Evolutionary conservation across 1,140 invertebrate genomes (phyloP).

Genomic region (Protaetia brevitarsis): DNA sequence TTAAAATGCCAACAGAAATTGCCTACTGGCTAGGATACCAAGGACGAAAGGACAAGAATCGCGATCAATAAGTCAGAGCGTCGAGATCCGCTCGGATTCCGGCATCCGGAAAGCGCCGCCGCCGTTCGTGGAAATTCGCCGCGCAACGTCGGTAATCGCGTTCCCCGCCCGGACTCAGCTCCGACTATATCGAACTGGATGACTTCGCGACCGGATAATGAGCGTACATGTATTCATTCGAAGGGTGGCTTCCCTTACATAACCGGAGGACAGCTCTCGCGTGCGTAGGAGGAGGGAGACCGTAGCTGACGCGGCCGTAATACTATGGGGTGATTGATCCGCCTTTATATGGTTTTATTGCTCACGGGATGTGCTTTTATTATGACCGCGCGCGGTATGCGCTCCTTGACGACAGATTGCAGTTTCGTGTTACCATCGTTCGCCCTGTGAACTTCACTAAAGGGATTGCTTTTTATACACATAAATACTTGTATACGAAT

Average conservation of each 20-base stretch:
- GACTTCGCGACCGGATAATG: slow-evolving; percentile 41
- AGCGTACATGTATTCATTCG: slow-evolving; percentile 42
- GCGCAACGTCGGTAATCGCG: not conserved
- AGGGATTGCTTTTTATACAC: slow-evolving; percentile 23
- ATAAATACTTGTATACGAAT: not conserved
- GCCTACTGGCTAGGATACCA: not conserved
- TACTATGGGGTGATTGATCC: slow-evolving; percentile 35
- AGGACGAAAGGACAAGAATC: slow-evolving; percentile 1
- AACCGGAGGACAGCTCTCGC: slow-evolving; percentile 24
- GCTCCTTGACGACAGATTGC: slow-evolving; percentile 35
- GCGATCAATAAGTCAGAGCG: slow-evolving; percentile 27
- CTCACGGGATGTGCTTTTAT: slow-evolving; percentile 41
- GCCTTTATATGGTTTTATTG: slow-evolving; percentile 43
- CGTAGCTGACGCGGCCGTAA: slow-evolving; percentile 23
- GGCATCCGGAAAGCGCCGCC: not conserved
- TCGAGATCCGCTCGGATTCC: not conserved
- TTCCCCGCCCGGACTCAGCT: not conserved
- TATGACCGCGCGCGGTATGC: slow-evolving; percentile 26
- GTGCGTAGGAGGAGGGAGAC: not conserved
- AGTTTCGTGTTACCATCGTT: slow-evolving; percentile 32
- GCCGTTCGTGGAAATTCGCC: slow-evolving; percentile 9
- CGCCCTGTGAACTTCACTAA: slow-evolving; percentile 28
- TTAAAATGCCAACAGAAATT: not conserved
- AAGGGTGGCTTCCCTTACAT: slow-evolving; percentile 37
- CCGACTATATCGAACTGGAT: not conserved